These are phyloP conservation scores for Sipunculus nudus DNA, from an alignment of 2,888 invertebrate species.

Conservation along the genomic window DNA sequence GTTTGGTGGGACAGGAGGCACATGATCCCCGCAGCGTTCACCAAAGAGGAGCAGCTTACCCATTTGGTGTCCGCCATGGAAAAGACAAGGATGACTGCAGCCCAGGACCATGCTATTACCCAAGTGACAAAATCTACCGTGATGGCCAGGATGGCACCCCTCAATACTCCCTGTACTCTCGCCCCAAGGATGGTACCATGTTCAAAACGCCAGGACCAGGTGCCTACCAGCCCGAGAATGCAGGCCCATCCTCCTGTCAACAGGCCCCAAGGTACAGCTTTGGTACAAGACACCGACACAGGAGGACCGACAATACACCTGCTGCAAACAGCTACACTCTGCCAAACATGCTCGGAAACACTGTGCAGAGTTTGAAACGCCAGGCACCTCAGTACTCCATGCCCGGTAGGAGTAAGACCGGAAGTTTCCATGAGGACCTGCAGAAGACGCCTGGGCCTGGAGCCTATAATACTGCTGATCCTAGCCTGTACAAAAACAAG, in stretches of 20 bases:
- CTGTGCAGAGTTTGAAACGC: slow-evolving; percentile 59
- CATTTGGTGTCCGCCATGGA: slow-evolving; percentile 44
- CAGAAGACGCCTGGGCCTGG: slow-evolving; percentile 71
- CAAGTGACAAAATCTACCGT: slow-evolving; percentile 40
- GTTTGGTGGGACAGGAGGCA: slow-evolving; percentile 41
- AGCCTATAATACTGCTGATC: slow-evolving; percentile 38
- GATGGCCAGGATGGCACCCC: slow-evolving; percentile 61
- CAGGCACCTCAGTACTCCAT: slow-evolving; percentile 85
- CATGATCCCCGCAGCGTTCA: slow-evolving; percentile 51
- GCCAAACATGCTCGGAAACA: slow-evolving; percentile 59
- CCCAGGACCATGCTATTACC: slow-evolving; percentile 38
- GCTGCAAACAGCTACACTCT: slow-evolving; percentile 62
- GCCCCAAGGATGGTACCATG: slow-evolving; percentile 45
- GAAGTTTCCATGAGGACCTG: slow-evolving; percentile 50
- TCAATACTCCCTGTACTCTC: slow-evolving; percentile 57
- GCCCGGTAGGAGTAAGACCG: slow-evolving; percentile 80
- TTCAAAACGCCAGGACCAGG: slow-evolving; percentile 64
- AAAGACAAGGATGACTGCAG: slow-evolving; percentile 32
- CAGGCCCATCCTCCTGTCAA: slow-evolving; percentile 49
- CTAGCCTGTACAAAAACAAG: slow-evolving; percentile 35
- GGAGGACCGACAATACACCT: slow-evolving; percentile 60
- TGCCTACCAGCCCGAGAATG: slow-evolving; percentile 57
- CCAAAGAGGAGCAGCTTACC: slow-evolving; percentile 41
- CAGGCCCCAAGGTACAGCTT: slow-evolving; percentile 59
- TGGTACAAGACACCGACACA: slow-evolving; percentile 53